These are phyloP conservation scores for Leptinotarsa rubiginosa DNA, from an alignment of 2,888 invertebrate species.

Conservation along the genomic window DNA sequence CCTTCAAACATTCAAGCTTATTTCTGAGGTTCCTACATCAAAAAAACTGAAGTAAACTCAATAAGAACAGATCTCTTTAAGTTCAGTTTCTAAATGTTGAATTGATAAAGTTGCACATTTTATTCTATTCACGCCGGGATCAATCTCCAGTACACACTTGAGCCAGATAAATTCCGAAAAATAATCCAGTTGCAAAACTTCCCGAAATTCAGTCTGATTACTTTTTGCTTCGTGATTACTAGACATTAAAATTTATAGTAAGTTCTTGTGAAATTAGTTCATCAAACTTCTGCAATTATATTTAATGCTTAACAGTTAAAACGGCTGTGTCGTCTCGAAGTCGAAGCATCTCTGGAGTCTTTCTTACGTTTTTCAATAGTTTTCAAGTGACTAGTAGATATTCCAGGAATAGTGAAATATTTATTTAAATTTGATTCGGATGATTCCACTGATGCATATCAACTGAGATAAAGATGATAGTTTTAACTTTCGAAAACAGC, in stretches of 20 bases:
- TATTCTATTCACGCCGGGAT: background rate
- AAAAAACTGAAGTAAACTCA: too few species aligned
- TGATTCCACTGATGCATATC: background rate
- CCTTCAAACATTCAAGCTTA: too few species aligned
- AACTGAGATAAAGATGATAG: too few species aligned
- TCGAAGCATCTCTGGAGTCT: slow-evolving; percentile 10
- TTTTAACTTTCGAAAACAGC: too few species aligned
- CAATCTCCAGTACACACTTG: background rate
- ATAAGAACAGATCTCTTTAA: too few species aligned
- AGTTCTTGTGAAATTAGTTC: slow-evolving; percentile 45
- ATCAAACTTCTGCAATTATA: slow-evolving; percentile 48
- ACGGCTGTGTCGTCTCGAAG: slow-evolving; percentile 19
- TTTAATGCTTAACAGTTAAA: slow-evolving; percentile 21
- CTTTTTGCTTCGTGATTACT: slow-evolving; percentile 40
- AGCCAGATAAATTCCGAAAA: slow-evolving; percentile 3
- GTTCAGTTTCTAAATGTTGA: too few species aligned
- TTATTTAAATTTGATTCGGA: background rate
- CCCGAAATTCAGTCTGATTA: slow-evolving; percentile 27
- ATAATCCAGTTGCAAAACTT: slow-evolving; percentile 12
- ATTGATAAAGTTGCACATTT: background rate
- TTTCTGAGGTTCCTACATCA: too few species aligned
- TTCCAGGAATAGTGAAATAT: background rate
- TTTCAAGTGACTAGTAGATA: background rate
- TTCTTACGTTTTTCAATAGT: slow-evolving; percentile 13
- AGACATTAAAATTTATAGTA: slow-evolving; percentile 45